A percentile compares a stretch with the other conserved stretches of the same genome.
Evolutionary conservation across 2,888 invertebrate genomes (phyloP).

Genomic region (Troides helena): DNA sequence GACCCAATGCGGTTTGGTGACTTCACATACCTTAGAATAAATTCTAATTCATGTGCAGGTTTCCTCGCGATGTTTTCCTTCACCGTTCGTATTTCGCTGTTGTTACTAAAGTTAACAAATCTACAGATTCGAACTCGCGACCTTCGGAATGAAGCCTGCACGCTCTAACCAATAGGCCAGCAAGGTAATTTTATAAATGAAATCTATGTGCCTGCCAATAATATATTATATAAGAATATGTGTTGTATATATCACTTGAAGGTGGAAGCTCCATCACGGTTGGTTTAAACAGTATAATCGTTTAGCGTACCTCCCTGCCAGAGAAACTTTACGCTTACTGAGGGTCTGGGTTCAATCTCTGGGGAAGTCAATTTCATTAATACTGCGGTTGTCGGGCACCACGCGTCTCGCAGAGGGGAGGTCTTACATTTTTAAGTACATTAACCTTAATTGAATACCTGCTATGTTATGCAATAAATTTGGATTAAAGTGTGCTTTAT

Average conservation of each 20-base stretch:
- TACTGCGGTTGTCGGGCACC: constrained; percentile 56
- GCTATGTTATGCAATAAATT: constrained; percentile 64
- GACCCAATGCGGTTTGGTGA: too few relatives aligned
- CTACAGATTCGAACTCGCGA: too few relatives aligned
- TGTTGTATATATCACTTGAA: neutral
- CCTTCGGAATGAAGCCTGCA: too few relatives aligned
- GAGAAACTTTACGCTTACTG: constrained; percentile 47
- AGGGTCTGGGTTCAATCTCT: constrained; percentile 53
- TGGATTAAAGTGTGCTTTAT: constrained; percentile 59
- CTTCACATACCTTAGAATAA: too few relatives aligned
- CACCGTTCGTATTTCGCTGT: too few relatives aligned
- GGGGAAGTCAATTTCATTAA: constrained; percentile 78
- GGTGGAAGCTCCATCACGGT: constrained; percentile 24
- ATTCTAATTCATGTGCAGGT: too few relatives aligned
- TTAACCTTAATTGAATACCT: constrained; percentile 71
- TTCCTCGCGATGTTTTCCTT: too few relatives aligned
- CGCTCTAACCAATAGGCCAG: too few relatives aligned
- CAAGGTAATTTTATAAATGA: too few relatives aligned
- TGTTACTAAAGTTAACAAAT: too few relatives aligned
- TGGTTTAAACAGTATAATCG: constrained; percentile 30
- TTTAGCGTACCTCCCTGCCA: constrained; percentile 38
- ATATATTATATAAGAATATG: too few relatives aligned
- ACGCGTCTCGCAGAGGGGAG: constrained; percentile 46
- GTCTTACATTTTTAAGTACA: constrained; percentile 70
- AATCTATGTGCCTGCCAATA: too few relatives aligned